phyloP scores from a whole-genome alignment of 2,797 vertebrate species.

The Crenichthys baileyi region DNA sequence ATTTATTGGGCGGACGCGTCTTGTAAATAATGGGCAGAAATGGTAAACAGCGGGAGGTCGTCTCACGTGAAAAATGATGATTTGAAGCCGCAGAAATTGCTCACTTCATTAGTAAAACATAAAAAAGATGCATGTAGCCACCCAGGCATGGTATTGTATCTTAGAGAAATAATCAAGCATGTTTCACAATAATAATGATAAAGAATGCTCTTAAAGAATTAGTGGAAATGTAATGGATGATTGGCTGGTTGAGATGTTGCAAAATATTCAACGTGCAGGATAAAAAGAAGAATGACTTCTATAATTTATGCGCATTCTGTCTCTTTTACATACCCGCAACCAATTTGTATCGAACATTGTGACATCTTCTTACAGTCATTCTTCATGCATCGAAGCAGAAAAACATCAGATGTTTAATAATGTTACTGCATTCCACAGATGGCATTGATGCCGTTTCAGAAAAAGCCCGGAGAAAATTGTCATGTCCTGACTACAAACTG shows the following conservation, averaged over 20 bases:
- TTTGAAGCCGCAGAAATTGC: conserved; percentile 38
- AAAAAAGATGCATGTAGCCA: conserved; percentile 15
- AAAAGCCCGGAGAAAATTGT: conserved; percentile 1
- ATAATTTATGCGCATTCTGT: conserved; percentile 40
- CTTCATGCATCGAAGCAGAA: conserved; percentile 25
- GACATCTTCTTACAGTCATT: conserved; percentile 29
- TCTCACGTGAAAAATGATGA: conserved; percentile 39
- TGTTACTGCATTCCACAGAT: conserved; percentile 42
- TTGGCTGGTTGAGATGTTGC: conserved; percentile 15
- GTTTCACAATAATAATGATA: conserved; percentile 31
- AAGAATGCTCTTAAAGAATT: conserved; percentile 16
- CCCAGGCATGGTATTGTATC: conserved; percentile 21
- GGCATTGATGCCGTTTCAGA: conserved; percentile 16
- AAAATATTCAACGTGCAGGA: neutral
- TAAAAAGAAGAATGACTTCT: conserved; percentile 28
- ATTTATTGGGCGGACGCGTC: conserved; percentile 61
- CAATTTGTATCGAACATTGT: conserved; percentile 41
- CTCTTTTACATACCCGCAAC: conserved; percentile 30
- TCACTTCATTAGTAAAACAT: conserved; percentile 35
- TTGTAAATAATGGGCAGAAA: conserved; percentile 64
- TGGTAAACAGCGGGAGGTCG: conserved; percentile 53
- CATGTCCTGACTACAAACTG: conserved; percentile 3
- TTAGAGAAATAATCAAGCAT: conserved; percentile 22
- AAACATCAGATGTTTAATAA: conserved; percentile 37
- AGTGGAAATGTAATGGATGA: conserved; percentile 24